Evolutionary conservation across 1,140 invertebrate genomes (phyloP).

Genomic region (Leptestheria dahalacensis): DNA sequence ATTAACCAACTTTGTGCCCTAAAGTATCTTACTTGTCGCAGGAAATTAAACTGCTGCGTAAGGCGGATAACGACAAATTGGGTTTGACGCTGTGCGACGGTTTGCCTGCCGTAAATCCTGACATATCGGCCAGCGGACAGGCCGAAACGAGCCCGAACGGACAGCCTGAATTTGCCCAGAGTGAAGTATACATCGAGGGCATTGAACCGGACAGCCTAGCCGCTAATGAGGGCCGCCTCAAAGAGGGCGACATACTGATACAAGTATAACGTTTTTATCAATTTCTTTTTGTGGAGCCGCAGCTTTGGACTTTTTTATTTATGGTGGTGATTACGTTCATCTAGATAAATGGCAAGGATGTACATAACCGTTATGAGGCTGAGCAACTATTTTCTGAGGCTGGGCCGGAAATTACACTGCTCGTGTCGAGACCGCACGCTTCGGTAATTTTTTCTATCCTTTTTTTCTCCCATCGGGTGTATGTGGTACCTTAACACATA

Average conservation of each 20-base stretch:
- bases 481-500: not conserved
- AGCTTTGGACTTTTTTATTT: too few species aligned
- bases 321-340: slow-evolving; percentile 14
- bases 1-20: too few species aligned
- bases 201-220: slow-evolving; percentile 52
- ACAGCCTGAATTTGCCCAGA: slow-evolving; percentile 36
- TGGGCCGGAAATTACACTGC: slow-evolving; percentile 29
- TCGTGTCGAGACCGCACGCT: slow-evolving; percentile 30
- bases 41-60: slow-evolving; percentile 49
- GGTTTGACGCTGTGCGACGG: slow-evolving; percentile 55
- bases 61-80: slow-evolving; percentile 39
- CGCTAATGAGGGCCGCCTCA: slow-evolving; percentile 45
- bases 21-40: slow-evolving; percentile 27
- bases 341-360: slow-evolving; percentile 36
- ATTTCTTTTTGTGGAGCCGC: too few species aligned
- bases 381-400: slow-evolving; percentile 32
- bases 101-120: slow-evolving; percentile 19
- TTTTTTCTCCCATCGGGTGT: not conserved
- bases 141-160: slow-evolving; percentile 19
- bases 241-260: slow-evolving; percentile 58
- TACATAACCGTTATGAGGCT: slow-evolving; percentile 33
- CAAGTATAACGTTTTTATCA: too few species aligned
- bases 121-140: not conserved
- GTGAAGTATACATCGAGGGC: slow-evolving; percentile 52
- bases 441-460: slow-evolving; percentile 18